Percentiles rank a stretch among this genome's conserved stretches.
These are phyloP conservation scores for Cosmia pyralina DNA, from an alignment of 2,888 invertebrate genomes.

Conservation along the genomic window DNA sequence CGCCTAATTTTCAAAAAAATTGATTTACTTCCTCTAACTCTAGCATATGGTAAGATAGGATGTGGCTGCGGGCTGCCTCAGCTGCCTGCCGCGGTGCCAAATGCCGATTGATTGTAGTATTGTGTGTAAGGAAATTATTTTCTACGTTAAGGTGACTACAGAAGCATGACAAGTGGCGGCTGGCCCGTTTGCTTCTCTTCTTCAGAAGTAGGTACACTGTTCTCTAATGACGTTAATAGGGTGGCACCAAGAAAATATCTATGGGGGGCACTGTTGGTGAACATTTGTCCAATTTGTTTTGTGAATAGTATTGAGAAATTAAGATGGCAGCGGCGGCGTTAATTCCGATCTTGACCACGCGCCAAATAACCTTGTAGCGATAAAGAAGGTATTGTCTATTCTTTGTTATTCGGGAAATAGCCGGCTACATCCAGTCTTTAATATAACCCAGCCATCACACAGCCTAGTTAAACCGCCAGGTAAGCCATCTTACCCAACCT, in stretches of 20 bases:
- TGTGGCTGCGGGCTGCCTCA: not conserved
- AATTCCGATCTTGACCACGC: too few species aligned
- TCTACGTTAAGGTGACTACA: not conserved
- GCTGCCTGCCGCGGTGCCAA: not conserved
- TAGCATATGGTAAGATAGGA: not conserved
- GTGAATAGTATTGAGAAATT: too few species aligned
- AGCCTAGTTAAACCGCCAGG: not conserved
- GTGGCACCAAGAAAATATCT: too few species aligned
- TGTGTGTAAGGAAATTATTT: not conserved
- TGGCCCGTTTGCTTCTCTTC: not conserved
- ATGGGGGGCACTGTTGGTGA: too few species aligned
- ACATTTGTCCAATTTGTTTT: too few species aligned
- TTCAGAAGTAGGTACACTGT: not conserved
- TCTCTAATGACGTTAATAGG: too few species aligned
- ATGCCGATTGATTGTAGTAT: not conserved
- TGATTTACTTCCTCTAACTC: not conserved
- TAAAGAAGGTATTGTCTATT: not conserved
- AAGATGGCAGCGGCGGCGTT: too few species aligned
- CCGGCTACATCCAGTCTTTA: not conserved
- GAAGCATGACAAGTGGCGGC: not conserved
- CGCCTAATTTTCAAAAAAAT: not conserved
- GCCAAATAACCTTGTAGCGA: too few species aligned
- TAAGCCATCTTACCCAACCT: slow-evolving; percentile 14
- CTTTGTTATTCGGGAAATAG: not conserved
- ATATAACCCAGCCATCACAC: too few species aligned